Conservation (phyloP, 64 coral and sea anemone species). For the Montipora foliosa region DNA sequence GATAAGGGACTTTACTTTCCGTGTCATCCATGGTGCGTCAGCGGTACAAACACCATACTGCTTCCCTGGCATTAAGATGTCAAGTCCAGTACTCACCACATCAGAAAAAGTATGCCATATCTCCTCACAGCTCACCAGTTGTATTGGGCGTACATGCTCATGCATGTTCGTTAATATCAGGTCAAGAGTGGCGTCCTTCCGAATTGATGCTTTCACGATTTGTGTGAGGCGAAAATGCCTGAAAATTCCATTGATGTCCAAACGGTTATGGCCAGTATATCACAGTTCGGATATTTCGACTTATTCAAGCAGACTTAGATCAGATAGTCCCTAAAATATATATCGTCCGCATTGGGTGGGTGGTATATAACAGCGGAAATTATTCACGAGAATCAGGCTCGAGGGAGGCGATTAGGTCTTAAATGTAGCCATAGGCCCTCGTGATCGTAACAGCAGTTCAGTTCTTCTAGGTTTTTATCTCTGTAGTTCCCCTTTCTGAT, state of each 20-base stretch:
- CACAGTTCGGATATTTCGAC: slow-evolving; percentile 50
- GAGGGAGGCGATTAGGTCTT: slow-evolving; percentile 59
- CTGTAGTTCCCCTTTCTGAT: slow-evolving; percentile 47
- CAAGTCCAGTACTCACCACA: slow-evolving; percentile 42
- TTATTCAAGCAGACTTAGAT: neutral
- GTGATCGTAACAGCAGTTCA: slow-evolving; percentile 58
- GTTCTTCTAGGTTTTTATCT: slow-evolving; percentile 42
- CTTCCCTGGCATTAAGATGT: slow-evolving; percentile 65
- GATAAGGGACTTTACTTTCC: too few relatives aligned
- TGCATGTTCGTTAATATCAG: slow-evolving; percentile 72
- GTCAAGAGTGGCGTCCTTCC: slow-evolving; percentile 62
- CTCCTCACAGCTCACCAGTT: slow-evolving; percentile 42
- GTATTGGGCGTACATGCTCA: slow-evolving; percentile 20
- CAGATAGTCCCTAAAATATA: slow-evolving; percentile 41
- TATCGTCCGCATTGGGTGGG: slow-evolving; percentile 39
- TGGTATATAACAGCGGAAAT: slow-evolving; percentile 66
- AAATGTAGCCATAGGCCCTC: slow-evolving; percentile 50
- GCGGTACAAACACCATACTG: slow-evolving; percentile 37
- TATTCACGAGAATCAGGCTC: slow-evolving; percentile 44
- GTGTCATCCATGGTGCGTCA: slow-evolving; percentile 26
- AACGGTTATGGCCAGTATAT: slow-evolving; percentile 40
- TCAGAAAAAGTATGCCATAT: slow-evolving; percentile 63
- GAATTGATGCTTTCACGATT: slow-evolving; percentile 67
- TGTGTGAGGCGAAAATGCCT: slow-evolving; percentile 70
- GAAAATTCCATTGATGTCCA: slow-evolving; percentile 19